Conservation (phyloP, 2,797 vertebrate genomes). For the Sebastolobus alascanus region DNA sequence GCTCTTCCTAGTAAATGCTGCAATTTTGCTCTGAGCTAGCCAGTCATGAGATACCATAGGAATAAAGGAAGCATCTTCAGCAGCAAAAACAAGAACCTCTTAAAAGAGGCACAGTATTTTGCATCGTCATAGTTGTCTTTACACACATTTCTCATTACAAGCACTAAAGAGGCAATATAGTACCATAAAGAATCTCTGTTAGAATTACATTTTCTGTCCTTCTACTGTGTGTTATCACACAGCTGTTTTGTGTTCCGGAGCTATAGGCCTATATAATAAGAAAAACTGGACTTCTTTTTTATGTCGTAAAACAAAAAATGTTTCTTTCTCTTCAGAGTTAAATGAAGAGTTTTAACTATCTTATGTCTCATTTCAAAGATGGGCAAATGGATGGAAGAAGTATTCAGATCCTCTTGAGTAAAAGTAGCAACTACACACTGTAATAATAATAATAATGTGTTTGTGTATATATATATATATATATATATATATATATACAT, state of each 20-base stretch:
- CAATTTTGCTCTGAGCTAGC: constrained; percentile 12
- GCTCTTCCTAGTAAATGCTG: background rate
- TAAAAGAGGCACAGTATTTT: background rate
- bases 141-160: background rate
- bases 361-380: background rate
- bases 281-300: background rate
- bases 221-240: background rate
- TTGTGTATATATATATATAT: too few species aligned
- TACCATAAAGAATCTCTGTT: background rate
- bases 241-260: background rate
- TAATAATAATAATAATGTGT: too few species aligned
- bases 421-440: too few species aligned
- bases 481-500: too few species aligned
- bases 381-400: background rate
- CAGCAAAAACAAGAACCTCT: background rate
- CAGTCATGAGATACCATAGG: background rate
- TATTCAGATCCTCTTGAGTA: background rate
- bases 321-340: background rate
- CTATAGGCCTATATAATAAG: background rate
- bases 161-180: background rate
- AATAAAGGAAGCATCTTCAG: constrained; percentile 2
- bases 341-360: background rate
- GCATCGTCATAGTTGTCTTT: background rate
- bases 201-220: background rate
- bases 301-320: background rate